Evolutionary conservation across 2,113 vertebrate species (phyloP).

Genomic region (Chionodraco myersi): DNA sequence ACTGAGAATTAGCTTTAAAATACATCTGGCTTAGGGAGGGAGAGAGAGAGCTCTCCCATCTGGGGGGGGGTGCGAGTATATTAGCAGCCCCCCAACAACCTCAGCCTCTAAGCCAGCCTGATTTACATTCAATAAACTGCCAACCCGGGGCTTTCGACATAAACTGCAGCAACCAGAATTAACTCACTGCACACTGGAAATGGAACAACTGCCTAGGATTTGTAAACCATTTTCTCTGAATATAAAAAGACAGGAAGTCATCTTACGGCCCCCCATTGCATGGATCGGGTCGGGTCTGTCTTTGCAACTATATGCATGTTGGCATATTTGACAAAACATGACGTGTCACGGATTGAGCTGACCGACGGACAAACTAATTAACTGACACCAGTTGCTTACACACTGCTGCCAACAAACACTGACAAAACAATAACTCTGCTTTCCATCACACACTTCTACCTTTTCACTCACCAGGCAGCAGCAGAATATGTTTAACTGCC

Average conservation of each 20-base stretch:
- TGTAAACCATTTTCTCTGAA: conserved; percentile 36
- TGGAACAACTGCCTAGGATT: conserved; percentile 38
- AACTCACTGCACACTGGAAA: conserved; percentile 50
- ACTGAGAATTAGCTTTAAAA: conserved; percentile 54
- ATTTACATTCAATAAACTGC: conserved; percentile 75
- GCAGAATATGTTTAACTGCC: conserved; percentile 29
- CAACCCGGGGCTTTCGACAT: conserved; percentile 64
- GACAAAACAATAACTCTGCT: background rate
- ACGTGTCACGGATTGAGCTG: background rate
- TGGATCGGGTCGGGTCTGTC: background rate
- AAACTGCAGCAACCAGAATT: conserved; percentile 58
- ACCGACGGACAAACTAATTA: background rate
- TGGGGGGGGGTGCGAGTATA: conserved; percentile 50
- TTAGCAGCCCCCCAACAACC: conserved; percentile 64
- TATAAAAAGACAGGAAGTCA: conserved; percentile 42
- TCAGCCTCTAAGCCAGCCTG: conserved; percentile 61
- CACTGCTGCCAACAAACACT: background rate
- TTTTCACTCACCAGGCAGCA: conserved; percentile 17
- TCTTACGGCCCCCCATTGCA: background rate
- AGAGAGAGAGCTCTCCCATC: conserved; percentile 44
- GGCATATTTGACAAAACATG: background rate
- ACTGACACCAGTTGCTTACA: background rate
- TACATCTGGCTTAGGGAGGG: conserved; percentile 36
- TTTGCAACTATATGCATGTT: conserved; percentile 6
- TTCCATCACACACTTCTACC: background rate